A percentile compares a stretch with the other conserved stretches of the same genome.
Evolutionary conservation across 2,888 invertebrate species (phyloP).

Genomic region (Gryllus longicercus): DNA sequence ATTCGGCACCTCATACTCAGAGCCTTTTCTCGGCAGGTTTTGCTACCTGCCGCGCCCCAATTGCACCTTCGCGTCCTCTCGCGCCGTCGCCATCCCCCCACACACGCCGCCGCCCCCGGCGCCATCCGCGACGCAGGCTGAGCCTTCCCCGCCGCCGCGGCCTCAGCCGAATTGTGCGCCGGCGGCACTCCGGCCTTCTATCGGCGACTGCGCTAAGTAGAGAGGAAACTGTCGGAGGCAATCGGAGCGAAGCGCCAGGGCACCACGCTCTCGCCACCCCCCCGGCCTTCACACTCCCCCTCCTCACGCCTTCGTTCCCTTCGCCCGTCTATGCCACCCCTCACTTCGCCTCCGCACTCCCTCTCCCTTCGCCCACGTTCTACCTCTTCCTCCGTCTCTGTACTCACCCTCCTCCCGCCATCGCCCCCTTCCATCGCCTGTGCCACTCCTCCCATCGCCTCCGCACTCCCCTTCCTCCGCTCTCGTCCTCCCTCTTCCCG

Average conservation of each 20-base stretch:
- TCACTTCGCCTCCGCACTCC: neutral
- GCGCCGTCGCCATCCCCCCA: neutral
- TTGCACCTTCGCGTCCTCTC: neutral
- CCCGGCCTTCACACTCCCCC: neutral
- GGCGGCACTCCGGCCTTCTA: neutral
- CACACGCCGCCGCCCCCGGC: neutral
- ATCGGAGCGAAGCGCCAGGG: neutral
- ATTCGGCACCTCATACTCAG: too few relatives aligned
- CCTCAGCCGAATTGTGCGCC: neutral
- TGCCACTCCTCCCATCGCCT: too few relatives aligned
- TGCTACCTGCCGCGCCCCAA: neutral
- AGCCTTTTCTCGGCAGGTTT: neutral
- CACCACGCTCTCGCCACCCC: neutral
- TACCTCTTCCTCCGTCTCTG: neutral
- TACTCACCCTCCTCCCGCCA: neutral
- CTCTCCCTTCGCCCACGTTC: neutral
- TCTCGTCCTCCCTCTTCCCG: too few relatives aligned
- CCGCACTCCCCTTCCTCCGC: too few relatives aligned
- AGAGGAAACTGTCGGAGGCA: conserved; percentile 1
- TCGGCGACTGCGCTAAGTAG: neutral
- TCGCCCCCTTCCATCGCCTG: too few relatives aligned
- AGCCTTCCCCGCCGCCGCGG: too few relatives aligned
- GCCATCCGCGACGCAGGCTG: too few relatives aligned
- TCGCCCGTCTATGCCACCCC: neutral
- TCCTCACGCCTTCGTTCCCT: neutral